Conservation (phyloP, 2,888 invertebrate genomes). For the Lissocephala sabroskyi region DNA sequence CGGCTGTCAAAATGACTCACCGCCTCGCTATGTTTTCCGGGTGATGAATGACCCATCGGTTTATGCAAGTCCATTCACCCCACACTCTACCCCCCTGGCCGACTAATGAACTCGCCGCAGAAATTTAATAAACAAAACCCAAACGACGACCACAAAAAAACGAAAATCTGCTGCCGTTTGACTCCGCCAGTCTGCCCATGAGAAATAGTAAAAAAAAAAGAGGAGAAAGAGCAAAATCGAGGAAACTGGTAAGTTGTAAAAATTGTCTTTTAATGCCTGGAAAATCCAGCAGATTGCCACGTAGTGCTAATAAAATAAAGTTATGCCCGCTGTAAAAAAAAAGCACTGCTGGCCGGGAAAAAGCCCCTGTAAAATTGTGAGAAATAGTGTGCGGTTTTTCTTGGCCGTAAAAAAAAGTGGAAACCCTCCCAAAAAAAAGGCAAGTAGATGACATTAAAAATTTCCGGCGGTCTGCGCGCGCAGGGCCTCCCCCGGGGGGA, state of each 20-base stretch:
- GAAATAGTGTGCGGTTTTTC: conserved; percentile 45
- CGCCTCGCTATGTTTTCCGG: no score
- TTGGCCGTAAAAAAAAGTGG: conserved; percentile 6
- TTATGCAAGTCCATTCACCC: no score
- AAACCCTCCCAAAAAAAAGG: conserved; percentile 16
- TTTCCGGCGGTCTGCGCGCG: conserved; percentile 43
- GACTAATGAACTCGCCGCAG: conserved; percentile 54
- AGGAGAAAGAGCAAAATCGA: conserved; percentile 36
- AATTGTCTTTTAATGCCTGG: conserved; percentile 63
- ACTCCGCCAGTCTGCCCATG: conserved; percentile 9
- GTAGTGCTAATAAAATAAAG: conserved; percentile 66
- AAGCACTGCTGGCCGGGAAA: conserved; percentile 6
- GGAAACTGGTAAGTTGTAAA: conserved; percentile 58
- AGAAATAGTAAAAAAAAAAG: conserved; percentile 37
- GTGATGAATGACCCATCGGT: no score
- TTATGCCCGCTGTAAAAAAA: conserved; percentile 57
- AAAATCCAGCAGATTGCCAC: conserved; percentile 66
- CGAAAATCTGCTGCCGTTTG: conserved; percentile 29
- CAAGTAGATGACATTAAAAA: conserved; percentile 48
- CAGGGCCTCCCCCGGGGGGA: conserved; percentile 20
- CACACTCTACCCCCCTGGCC: conserved; percentile 18
- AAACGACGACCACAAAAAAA: conserved; percentile 36
- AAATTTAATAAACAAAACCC: conserved; percentile 59
- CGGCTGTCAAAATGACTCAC: no score
- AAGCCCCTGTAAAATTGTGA: conserved; percentile 38